Evolutionary conservation across 2,888 invertebrate species (phyloP).

Genomic region (Macrophya annulata): DNA sequence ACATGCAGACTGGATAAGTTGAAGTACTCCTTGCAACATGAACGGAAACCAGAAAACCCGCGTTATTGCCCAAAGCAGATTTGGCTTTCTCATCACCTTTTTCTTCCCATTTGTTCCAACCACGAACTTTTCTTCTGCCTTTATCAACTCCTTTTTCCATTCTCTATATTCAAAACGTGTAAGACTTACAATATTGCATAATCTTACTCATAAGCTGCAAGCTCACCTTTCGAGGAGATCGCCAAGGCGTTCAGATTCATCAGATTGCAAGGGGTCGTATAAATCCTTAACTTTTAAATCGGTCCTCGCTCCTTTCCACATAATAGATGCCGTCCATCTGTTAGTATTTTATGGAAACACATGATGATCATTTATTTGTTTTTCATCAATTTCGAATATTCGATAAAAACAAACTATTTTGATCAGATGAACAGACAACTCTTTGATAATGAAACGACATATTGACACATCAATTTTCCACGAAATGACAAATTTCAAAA

Average conservation of each 20-base stretch:
- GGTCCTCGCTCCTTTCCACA: constrained; percentile 74
- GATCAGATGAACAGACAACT: too few species aligned
- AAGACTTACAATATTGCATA: too few species aligned
- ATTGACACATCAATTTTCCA: too few species aligned
- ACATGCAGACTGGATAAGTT: constrained; percentile 59
- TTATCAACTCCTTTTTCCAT: constrained; percentile 78
- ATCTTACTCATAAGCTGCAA: too few species aligned
- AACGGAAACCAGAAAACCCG: constrained; percentile 77
- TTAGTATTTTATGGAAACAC: not conserved
- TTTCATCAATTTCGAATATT: too few species aligned
- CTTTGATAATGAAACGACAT: too few species aligned
- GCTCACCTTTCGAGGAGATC: constrained; percentile 75
- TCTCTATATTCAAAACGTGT: constrained; percentile 70
- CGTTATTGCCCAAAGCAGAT: constrained; percentile 78
- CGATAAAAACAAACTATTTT: too few species aligned
- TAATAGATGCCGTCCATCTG: constrained; percentile 78
- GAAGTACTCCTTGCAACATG: constrained; percentile 59
- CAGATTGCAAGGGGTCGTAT: constrained; percentile 73
- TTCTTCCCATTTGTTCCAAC: constrained; percentile 60
- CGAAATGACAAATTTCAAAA: too few species aligned
- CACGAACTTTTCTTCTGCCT: constrained; percentile 60
- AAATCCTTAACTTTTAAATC: constrained; percentile 77
- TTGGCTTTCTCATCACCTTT: constrained; percentile 75
- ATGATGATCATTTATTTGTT: too few species aligned
- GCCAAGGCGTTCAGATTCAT: constrained; percentile 75